Evolutionary conservation across 2,888 invertebrate genomes (phyloP), one percentile per base, ranked within the genome.

Genomic region (Pseudococcus viburni): DNA sequence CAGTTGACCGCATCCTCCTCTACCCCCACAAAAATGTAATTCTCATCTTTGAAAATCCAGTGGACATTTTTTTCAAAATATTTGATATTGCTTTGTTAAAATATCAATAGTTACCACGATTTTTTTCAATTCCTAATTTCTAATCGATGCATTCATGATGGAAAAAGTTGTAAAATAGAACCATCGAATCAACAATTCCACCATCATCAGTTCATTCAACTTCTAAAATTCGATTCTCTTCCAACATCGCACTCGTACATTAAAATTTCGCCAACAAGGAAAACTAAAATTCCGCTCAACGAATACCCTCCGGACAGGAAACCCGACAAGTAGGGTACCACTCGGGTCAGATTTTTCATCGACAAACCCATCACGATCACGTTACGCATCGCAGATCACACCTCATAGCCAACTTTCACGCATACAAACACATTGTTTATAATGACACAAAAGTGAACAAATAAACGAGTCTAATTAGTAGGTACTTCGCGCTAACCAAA

Each of bases 381-480:
- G 77, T 33, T 77, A 39, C 77, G 77, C 77, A 77, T 42, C 42
- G 68, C 68, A 68, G 68, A 55, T 17, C 55, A 7, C 55, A n/a
- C 17, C 68, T 26, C 68, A 26, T 26, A 68, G 22, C 68, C 26
- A 68, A 68, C 68, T 68, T 68, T 68, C 68, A 68, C 68, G 68
- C 68, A 68, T 26, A 68, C 68, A 68, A 15, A 68, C 68, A 68
- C 39, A 77, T 77, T n/a, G 77, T 77, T 68, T 26, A 77, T 42
- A 77, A 77, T 77, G 77, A 77, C 77, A 77, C 55, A 55, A 33
- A 77, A 77, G 42, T 77, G 39, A 42, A 77, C 77, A 42, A 77
- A 39, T 77, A 77, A 33, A 77, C 77, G 77, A 77, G 77, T 42
- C 77, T 77, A 77, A 77, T 77, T 77, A 77, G 77, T 39, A 42